Evolutionary conservation across 2,797 vertebrate species (phyloP), one percentile per base, ranked within the genome.

Genomic region (Sphenodon punctatus): DNA sequence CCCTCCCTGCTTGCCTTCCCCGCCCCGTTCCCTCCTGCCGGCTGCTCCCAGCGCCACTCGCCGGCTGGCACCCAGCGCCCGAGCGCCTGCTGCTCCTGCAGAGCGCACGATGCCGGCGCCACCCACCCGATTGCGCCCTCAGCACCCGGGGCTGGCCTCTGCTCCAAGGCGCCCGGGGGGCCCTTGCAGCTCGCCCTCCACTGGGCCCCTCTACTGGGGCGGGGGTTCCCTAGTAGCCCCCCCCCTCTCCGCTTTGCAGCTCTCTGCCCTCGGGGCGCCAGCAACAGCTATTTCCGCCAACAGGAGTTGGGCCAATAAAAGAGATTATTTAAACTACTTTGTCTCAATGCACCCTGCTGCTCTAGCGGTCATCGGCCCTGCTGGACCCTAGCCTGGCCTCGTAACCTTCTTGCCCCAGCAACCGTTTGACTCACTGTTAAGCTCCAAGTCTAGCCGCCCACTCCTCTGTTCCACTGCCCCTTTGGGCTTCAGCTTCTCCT

Each of bases 1-100:
- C 2, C 64, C 72, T 82, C 74, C 66, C 41, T 14, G 84, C 90
- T 75, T 68, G 85, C 78, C 78, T 61, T 65, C 25, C 86, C 65
- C 76, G 4, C 88, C 79, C 85, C 86, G 88, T 82, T 85, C 55
- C 87, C 89, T 19, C 78, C 88, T 45, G 72, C 60, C 22, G 67
- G 55, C 67, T 16, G 27, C 22, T 34, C 46, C 58, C 23, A 61
- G 43, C 16, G 56, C 11, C 85, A 49, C 67, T 65, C 7, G 70
- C 61, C 66, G 66, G 88, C 8, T 19, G n/a, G 20, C 55, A 42
- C 56, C 85, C 39, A 75, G 64, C 14, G 74, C 53, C 69, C 53
- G 83, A 14, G 55, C 42, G 42, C 27, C 42, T n/a, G n/a, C n/a
- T n/a, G n/a, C n/a, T n/a, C n/a, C n/a, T n/a, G n/a, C n/a, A n/a